Conservation (phyloP, 2,113 vertebrate species). For the Crypturellus undulatus region DNA sequence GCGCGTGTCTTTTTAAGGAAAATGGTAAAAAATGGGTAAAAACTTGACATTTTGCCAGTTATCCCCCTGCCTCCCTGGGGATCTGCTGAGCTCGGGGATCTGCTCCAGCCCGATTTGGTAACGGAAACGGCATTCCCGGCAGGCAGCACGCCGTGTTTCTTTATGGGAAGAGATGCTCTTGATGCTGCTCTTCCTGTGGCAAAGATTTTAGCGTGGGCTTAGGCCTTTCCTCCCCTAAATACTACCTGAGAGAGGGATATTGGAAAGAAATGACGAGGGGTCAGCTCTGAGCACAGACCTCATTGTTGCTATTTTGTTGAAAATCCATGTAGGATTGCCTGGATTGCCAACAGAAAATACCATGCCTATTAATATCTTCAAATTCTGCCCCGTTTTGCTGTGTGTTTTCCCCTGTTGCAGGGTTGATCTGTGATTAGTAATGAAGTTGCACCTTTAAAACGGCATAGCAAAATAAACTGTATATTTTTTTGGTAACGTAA, state of each 20-base stretch:
- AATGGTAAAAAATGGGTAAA: neutral
- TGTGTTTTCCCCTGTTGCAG: neutral
- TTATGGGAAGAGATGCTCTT: neutral
- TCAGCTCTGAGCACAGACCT: too few relatives aligned
- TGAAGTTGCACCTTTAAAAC: neutral
- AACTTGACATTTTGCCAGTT: neutral
- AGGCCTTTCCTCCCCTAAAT: neutral
- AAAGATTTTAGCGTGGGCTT: neutral
- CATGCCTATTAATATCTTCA: accelerated
- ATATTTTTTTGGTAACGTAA: neutral
- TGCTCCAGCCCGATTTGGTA: neutral
- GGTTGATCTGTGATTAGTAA: neutral
- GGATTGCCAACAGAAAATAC: neutral
- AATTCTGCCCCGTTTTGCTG: neutral
- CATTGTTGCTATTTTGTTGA: neutral
- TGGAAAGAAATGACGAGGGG: neutral
- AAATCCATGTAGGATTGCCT: neutral
- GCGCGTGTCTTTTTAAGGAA: neutral
- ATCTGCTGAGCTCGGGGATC: accelerated
- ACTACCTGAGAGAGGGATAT: neutral
- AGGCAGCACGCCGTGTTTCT: neutral
- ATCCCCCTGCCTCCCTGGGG: neutral
- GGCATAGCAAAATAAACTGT: neutral
- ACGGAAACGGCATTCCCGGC: neutral
- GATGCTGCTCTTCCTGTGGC: accelerated